Base-by-base conservation (phyloP, 2,888 invertebrate species). In the Gymnosoma rotundatum region DNA sequence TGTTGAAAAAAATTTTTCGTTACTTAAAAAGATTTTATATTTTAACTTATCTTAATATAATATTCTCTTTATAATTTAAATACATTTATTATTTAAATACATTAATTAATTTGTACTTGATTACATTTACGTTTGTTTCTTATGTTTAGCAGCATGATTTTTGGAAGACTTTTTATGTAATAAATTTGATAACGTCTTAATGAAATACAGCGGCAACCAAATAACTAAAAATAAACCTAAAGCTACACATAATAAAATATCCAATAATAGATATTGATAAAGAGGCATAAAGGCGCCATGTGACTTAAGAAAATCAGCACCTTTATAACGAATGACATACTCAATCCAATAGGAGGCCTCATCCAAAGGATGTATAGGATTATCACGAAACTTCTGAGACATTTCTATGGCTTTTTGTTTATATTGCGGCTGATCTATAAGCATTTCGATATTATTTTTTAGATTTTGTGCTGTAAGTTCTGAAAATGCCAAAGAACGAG, bases 321-420 rank as follows among this genome's bases (percentile, higher is more conserved):
- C 93, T 5, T 91, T 89, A 85, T 93, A 91, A 56, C 92, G 88
- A 9, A 91, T 92, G 0, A 94, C 92, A 89, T 94, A 94, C 88
- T 95, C 94, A 48, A 94, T 93, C 94, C 94, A 94, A 89, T 93
- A 94, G 64, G 93, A 92, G 14, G 94, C 94, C 60, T 94, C 94
- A 3, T 94, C 93, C 88, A 94, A 88, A 1, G 94, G 93, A 74
- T 93, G 92, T 81, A 93, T 90, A 0, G 93, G 93, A 87, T 94
- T 93, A 87, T 94, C 94, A 48, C 92, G 92, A 89, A 94, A 94
- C 18, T 93, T 89, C 20, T 88, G 88, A 0, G 94, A 94, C 1
- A 93, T 88, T 87, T 92, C 92, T 86, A 93, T 88, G 0, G 93
- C 93, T 74, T 91, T 90, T 18, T 91, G 90, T 86, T 88, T 91